Percentiles rank a stretch among this genome's conserved stretches.
Evolutionary conservation across 2,888 invertebrate species (phyloP).

Genomic region (Noctua fimbriata): DNA sequence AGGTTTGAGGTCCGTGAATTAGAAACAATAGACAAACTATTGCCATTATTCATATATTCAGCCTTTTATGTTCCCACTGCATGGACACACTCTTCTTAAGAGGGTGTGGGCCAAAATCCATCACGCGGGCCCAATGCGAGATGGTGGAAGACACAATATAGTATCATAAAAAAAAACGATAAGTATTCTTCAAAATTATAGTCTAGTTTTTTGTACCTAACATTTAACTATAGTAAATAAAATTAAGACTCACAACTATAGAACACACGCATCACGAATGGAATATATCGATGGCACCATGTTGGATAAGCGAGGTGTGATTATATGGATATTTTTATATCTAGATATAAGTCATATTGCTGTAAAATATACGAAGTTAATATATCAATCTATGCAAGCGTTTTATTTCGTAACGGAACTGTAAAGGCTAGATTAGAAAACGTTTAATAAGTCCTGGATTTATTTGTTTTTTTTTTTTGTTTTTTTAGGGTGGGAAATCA

Average conservation of each 20-base stretch:
- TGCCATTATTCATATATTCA: background rate
- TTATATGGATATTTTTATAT: slow-evolving; percentile 89
- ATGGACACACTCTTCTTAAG: background rate
- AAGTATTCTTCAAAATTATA: background rate
- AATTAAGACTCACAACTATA: background rate
- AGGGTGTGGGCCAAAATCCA: background rate
- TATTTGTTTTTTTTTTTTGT: too few species aligned
- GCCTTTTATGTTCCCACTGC: background rate
- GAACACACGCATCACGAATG: slow-evolving; percentile 70
- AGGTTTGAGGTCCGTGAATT: background rate
- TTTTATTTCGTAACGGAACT: slow-evolving; percentile 63
- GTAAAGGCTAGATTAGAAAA: background rate
- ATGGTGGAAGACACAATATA: background rate
- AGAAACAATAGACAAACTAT: background rate
- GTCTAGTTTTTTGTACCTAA: background rate
- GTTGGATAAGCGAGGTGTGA: slow-evolving; percentile 73
- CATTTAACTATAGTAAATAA: background rate
- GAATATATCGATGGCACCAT: slow-evolving; percentile 71
- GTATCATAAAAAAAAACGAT: background rate
- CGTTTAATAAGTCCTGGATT: background rate
- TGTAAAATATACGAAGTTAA: slow-evolving; percentile 87
- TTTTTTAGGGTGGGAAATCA: too few species aligned
- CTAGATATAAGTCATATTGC: slow-evolving; percentile 86
- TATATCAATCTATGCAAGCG: slow-evolving; percentile 75
- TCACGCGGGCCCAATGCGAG: background rate